These are phyloP conservation scores for Petroica traversi DNA, from an alignment of 2,113 vertebrate species.

Conservation along the genomic window DNA sequence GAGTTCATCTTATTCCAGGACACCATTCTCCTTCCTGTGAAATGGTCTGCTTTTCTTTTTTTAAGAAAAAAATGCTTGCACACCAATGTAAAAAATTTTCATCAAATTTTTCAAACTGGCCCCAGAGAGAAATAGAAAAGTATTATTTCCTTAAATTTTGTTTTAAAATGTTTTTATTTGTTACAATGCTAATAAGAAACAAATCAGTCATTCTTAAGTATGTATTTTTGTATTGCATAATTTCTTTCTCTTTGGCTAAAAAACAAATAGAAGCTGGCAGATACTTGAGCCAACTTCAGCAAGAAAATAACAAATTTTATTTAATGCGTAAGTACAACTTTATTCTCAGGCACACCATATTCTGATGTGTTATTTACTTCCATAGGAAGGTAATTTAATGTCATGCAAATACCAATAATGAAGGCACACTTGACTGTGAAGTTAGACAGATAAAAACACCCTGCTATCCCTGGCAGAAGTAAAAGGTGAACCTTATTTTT, in stretches of 20 bases:
- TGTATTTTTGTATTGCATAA: constrained; percentile 20
- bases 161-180: constrained; percentile 19
- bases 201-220: not conserved
- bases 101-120: not conserved
- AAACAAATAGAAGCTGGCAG: not conserved
- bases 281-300: not conserved
- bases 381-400: not conserved
- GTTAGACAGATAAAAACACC: not conserved
- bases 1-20: not conserved
- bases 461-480: not conserved
- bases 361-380: not conserved
- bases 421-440: not conserved
- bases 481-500: not conserved
- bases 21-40: constrained; percentile 5
- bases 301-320: not conserved
- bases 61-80: not conserved
- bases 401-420: not conserved
- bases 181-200: not conserved
- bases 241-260: not conserved
- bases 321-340: not conserved
- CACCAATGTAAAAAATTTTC: not conserved
- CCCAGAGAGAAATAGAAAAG: not conserved
- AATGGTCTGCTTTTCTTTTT: not conserved
- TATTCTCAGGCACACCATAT: not conserved
- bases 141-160: constrained; percentile 11